phyloP scores from a whole-genome alignment of 2,113 vertebrate genomes.

The Rhegmatorhina hoffmannsi region DNA sequence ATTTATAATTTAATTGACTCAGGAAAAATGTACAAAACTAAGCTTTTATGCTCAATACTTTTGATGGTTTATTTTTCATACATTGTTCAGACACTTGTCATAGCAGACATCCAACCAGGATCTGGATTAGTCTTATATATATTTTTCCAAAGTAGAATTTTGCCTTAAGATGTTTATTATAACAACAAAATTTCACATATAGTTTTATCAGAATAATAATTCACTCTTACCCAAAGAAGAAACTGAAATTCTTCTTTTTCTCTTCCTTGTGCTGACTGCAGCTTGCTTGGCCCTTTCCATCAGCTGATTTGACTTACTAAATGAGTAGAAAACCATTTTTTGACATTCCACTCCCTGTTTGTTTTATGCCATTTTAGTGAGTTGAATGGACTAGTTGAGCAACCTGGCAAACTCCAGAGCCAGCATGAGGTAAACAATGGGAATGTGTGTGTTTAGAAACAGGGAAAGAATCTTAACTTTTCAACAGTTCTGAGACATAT shows the following conservation, averaged over 20 bases:
- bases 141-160: not conserved
- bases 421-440: not conserved
- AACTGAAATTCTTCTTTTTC: not conserved
- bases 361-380: not conserved
- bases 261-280: not conserved
- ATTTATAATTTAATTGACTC: not conserved
- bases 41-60: not conserved
- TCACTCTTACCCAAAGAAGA: not conserved
- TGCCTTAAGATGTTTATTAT: not conserved
- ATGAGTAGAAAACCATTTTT: not conserved
- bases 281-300: not conserved
- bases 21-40: not conserved
- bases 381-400: not conserved
- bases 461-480: not conserved
- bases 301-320: not conserved
- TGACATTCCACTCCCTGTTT: fast-evolving
- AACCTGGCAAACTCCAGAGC: not conserved
- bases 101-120: not conserved
- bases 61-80: not conserved
- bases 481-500: not conserved
- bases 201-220: not conserved
- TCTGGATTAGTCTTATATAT: not conserved
- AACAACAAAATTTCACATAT: not conserved
- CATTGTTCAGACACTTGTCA: not conserved
- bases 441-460: not conserved